Percentiles rank a stretch among this genome's conserved stretches.
Evolutionary conservation across 1,140 invertebrate species (phyloP).

Genomic region (Euwallacea fornicatus): DNA sequence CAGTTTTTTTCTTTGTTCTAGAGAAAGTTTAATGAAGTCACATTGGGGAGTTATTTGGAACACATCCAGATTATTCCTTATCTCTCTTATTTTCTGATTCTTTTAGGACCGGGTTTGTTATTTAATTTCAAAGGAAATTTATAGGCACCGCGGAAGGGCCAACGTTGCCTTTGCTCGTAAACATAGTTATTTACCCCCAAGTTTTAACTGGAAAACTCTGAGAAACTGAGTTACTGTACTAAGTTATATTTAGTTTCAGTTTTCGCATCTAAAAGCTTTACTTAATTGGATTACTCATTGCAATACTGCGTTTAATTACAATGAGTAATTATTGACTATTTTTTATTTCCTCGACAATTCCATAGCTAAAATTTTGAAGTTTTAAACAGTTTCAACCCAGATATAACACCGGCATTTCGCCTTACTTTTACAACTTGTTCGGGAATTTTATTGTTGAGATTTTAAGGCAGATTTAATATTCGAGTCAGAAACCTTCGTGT

Average conservation of each 20-base stretch:
- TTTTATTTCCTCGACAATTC: too few species aligned
- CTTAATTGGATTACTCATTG: too few species aligned
- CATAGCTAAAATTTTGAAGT: too few species aligned
- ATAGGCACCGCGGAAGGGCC: not conserved
- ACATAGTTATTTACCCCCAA: not conserved
- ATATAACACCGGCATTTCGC: not conserved
- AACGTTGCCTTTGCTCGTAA: not conserved
- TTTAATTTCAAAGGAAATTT: constrained; percentile 5
- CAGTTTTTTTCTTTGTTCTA: not conserved
- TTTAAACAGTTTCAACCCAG: not conserved
- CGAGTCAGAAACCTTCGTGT: constrained; percentile 3
- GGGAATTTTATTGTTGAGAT: not conserved
- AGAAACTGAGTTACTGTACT: too few species aligned
- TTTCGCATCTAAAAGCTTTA: too few species aligned
- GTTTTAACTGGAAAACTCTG: too few species aligned
- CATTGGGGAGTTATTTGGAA: not conserved
- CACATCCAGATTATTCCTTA: not conserved
- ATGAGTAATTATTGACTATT: too few species aligned
- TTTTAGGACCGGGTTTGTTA: not conserved
- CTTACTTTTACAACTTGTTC: not conserved
- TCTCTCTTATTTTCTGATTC: not conserved
- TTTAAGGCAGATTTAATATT: not conserved
- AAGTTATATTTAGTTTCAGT: too few species aligned
- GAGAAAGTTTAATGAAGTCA: constrained; percentile 3
- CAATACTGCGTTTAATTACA: too few species aligned